Conservation (phyloP, 1,140 invertebrate species). For the Lepidurus arcticus region DNA sequence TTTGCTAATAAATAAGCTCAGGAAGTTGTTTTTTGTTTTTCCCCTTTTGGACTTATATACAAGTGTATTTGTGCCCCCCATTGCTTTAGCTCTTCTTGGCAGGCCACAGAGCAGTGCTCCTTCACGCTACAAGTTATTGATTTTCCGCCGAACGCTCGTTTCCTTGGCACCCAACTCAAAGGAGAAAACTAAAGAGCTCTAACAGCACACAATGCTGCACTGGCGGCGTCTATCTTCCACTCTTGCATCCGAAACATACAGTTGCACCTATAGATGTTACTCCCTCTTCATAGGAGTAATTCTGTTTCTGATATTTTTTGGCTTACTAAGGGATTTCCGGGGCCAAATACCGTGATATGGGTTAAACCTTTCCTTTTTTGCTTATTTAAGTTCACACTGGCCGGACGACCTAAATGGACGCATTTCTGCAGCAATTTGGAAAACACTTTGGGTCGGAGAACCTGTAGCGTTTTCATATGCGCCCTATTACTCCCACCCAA, state of each 20-base stretch:
- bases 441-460: no score
- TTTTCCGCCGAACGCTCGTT: neutral
- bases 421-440: no score
- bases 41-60: neutral
- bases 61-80: neutral
- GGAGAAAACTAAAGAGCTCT: constrained; percentile 18
- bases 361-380: no score
- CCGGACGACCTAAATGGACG: no score
- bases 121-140: constrained; percentile 11
- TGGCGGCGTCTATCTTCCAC: neutral
- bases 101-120: neutral
- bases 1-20: neutral
- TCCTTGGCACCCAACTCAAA: constrained; percentile 18
- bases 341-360: no score
- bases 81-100: neutral
- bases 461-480: no score
- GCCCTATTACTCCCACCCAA: no score
- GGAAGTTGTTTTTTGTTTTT: neutral
- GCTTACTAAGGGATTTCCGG: no score
- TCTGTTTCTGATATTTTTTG: no score
- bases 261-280: neutral
- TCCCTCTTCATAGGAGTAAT: neutral
- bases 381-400: no score
- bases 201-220: constrained; percentile 8
- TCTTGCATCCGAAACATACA: neutral